Evolutionary conservation across 23 tunicate species (phyloP), one percentile per base, ranked within the genome.

Genomic region (Corella eumyota): DNA sequence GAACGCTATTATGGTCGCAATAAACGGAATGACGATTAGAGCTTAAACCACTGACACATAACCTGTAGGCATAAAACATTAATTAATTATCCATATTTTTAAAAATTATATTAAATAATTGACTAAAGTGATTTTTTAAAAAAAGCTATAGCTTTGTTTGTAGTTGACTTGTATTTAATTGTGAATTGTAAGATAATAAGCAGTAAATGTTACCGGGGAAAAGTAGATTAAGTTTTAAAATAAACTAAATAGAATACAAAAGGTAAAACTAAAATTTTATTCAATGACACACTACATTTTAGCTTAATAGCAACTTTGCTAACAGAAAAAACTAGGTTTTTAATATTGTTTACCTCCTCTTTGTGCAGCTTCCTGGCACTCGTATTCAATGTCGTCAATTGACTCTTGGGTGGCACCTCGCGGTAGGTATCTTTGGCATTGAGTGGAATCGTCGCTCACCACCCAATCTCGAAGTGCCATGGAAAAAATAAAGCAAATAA

Each of bases 401-500:
- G 40, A 35, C 2, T 69, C 62, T 3, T 60, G 30, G 6, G 60
- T 25, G 66, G 30, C 66, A 2, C 32, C 68, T 15, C n/a, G 61
- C 31, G 78, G 78, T 32, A n/a, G 50, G 32, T 31, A 9, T 38
- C 72, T 72, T 30, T 60, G 45, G 52, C 90, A 80, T 57, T 80
- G 70, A 45, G 64, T 73, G 88, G 88, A 88, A 20, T 79, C 88
- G 35, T 88, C 96, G 45, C 81, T 78, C 32, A 68, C 35, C 26
- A 79, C 96, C 96, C 96, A 88, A 50, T 73, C 80, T 30, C 73
- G 62, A 26, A 88, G 70, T 20, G 66, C 64, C 88, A 88, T 72
- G 19, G 88, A 66, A 28, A 88, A n/a, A 4, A 88, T 78, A 57
- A 88, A 88, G 13, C 72, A 78, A 3, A 88, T 88, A 9, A 88